Evolutionary conservation across 2,888 invertebrate species (phyloP).

Genomic region (Nycteola revayana): DNA sequence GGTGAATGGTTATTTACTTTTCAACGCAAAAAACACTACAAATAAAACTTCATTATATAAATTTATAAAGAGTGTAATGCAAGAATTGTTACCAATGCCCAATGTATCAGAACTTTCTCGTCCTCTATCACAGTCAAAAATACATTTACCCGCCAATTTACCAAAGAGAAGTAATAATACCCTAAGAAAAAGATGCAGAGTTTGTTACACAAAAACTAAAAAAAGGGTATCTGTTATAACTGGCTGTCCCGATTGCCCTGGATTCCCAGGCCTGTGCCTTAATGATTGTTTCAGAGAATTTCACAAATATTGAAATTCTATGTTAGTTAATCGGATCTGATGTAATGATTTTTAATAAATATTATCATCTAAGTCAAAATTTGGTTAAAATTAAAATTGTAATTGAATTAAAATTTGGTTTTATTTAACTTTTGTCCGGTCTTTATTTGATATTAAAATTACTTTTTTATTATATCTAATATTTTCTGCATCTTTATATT

Average conservation of each 20-base stretch:
- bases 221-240: constrained; percentile 12
- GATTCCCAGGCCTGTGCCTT: constrained; percentile 19
- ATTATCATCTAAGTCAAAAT: constrained; percentile 16
- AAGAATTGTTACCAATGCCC: constrained; percentile 17
- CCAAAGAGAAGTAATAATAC: constrained; percentile 17
- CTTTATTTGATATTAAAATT: constrained; percentile 14
- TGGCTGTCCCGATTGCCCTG: constrained; percentile 20
- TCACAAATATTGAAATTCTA: constrained; percentile 17
- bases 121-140: constrained; percentile 15
- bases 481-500: constrained; percentile 17
- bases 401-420: constrained; percentile 14
- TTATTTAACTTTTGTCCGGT: constrained; percentile 14
- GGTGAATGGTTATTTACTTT: constrained; percentile 13
- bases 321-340: constrained; percentile 16
- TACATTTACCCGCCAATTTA: constrained; percentile 17
- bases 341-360: constrained; percentile 18
- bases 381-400: constrained; percentile 14
- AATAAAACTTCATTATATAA: constrained; percentile 16
- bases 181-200: constrained; percentile 17
- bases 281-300: constrained; percentile 15
- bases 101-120: constrained; percentile 17
- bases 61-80: constrained; percentile 14
- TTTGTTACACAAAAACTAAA: constrained; percentile 18
- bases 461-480: constrained; percentile 13
- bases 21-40: constrained; percentile 14